Evolutionary conservation across 2,113 vertebrate species (phyloP).

Genomic region (Cricetomys ansorgei): DNA sequence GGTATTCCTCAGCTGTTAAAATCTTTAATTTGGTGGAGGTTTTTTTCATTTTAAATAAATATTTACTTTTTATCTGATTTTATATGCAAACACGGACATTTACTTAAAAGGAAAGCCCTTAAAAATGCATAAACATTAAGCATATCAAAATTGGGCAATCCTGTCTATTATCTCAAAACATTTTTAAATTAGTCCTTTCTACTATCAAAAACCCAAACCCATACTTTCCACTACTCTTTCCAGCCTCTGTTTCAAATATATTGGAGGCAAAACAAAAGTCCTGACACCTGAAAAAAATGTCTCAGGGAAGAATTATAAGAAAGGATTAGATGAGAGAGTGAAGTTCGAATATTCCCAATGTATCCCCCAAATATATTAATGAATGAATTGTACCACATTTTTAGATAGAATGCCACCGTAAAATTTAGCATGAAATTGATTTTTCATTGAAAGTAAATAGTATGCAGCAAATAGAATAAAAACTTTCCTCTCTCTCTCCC

Average conservation of each 20-base stretch:
- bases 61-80: slow-evolving; percentile 1
- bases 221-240: not conserved
- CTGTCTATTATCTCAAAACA: not conserved
- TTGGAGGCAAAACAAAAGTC: not conserved
- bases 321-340: not conserved
- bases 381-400: not conserved
- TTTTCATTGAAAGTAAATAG: not conserved
- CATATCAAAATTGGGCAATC: not conserved
- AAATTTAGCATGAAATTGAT: not conserved
- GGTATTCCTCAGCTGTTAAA: not conserved
- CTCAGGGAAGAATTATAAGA: not conserved
- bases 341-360: not conserved
- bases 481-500: not conserved
- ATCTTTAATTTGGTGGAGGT: not conserved
- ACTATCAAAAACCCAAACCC: not conserved
- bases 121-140: not conserved
- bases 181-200: not conserved
- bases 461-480: not conserved
- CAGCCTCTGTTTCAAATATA: not conserved
- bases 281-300: not conserved
- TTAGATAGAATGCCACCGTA: not conserved
- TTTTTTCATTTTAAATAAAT: slow-evolving; percentile 22
- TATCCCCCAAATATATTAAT: not conserved
- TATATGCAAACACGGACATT: not conserved
- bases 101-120: not conserved